Base-by-base conservation (phyloP, 2,113 vertebrate species). In the Ia io region DNA sequence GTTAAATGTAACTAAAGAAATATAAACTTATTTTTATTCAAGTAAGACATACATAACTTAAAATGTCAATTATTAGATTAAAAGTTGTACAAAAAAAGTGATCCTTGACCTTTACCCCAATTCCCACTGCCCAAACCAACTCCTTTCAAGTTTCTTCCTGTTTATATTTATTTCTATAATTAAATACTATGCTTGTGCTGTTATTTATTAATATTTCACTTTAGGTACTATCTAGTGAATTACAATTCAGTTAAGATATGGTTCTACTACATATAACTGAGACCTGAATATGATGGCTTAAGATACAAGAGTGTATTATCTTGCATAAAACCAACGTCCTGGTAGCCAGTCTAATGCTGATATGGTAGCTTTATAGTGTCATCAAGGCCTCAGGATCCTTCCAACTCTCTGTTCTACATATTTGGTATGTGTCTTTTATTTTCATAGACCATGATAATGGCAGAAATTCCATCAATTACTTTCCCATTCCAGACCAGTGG, bases 201-300 rank as follows among this genome's bases (percentile, higher is more conserved):
- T 42, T 63, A 80, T 51, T 92, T 67, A 59, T 70, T 92, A 93
- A 86, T 61, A 96, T 91, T 91, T 96, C 25, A 84, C 18, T 91
- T 77, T 67, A 80, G 61, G 59, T 94, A 86, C 56, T 86, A 65
- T 47, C 51, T 93, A 78, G 51, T 59, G 4, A 79, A 61, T 87
- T 63, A 63, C 4, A 96, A 84, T 63, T 84, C 61, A 91, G 51
- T 70, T 77, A 84, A 76, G 22, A 88, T 93, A 30, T 95, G 40
- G 4, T 92, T 84, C 37, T 95, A n/a, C 37, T 87, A 44, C 35
- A 89, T 44, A 53, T 71, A 67, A 77, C 12, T 76, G 70, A 88
- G 49, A 84, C 17, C 30, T 63, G 25, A 86, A 49, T 67, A 74
- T 70, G 56, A 89, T n/a, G 65, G 30, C 35, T 90, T 47, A 87